A percentile compares a stretch with the other conserved stretches of the same genome.
phyloP scores from a whole-genome alignment of 2,888 invertebrate species.

The Conomelus anceps region DNA sequence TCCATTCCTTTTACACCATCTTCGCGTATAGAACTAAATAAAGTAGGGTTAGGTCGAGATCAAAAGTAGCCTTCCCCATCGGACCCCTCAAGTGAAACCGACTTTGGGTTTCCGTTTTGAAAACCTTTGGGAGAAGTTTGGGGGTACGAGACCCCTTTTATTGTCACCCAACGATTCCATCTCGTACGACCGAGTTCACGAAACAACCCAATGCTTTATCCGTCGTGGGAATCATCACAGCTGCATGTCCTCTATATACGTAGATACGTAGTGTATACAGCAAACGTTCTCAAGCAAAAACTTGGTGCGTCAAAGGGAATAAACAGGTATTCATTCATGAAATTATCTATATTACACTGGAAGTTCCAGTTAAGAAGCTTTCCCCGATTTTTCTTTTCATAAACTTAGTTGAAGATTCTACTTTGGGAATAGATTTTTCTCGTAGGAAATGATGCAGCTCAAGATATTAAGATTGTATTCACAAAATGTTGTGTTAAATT shows the following conservation, averaged over 20 bases:
- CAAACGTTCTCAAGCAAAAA: neutral
- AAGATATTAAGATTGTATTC: neutral
- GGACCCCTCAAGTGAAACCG: neutral
- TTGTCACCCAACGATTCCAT: neutral
- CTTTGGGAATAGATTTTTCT: neutral
- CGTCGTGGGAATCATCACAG: neutral
- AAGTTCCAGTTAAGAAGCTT: neutral
- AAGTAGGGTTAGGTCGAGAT: neutral
- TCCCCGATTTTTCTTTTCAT: neutral
- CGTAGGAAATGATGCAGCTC: neutral
- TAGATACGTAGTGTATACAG: too few relatives aligned
- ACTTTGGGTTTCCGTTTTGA: neutral
- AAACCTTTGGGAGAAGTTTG: neutral
- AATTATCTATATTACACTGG: neutral
- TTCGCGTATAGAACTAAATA: neutral
- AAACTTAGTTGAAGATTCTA: neutral
- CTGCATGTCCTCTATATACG: neutral
- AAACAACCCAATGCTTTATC: neutral
- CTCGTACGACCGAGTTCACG: neutral
- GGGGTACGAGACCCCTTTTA: neutral
- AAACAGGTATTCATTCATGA: neutral
- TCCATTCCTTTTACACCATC: neutral
- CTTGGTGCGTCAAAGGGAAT: neutral
- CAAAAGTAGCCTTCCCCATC: neutral
- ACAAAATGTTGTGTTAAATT: too few relatives aligned